These are phyloP conservation scores for Siphamia tubifer DNA, from an alignment of 2,113 vertebrate species.

Conservation along the genomic window DNA sequence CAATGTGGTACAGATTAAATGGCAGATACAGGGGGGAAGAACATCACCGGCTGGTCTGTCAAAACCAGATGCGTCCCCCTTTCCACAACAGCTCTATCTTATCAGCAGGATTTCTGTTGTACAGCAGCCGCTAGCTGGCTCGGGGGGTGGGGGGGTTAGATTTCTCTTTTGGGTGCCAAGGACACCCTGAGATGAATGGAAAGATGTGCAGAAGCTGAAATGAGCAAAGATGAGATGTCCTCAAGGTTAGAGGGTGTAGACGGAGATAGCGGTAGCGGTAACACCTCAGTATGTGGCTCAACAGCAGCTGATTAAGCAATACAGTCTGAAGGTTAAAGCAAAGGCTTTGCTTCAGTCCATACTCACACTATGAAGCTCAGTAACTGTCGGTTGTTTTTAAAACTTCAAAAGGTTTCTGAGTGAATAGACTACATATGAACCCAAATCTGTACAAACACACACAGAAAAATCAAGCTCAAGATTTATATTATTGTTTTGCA, in stretches of 20 bases:
- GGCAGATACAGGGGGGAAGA: slow-evolving; percentile 18
- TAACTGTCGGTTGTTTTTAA: neutral
- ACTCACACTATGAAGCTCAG: neutral
- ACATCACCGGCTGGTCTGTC: slow-evolving; percentile 25
- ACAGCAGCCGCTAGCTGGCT: slow-evolving; percentile 27
- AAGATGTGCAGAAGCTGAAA: neutral
- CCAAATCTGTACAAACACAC: neutral
- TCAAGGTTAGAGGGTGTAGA: slow-evolving; percentile 25
- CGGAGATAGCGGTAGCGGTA: neutral
- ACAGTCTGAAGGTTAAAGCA: neutral
- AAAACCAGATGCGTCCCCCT: slow-evolving; percentile 44
- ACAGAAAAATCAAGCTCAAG: neutral
- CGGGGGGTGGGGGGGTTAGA: neutral
- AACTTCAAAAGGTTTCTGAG: neutral
- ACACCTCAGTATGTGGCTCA: neutral
- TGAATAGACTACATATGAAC: neutral
- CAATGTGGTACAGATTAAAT: slow-evolving; percentile 34
- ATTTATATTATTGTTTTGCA: neutral
- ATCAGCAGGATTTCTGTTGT: slow-evolving; percentile 16
- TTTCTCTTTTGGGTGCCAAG: slow-evolving; percentile 24
- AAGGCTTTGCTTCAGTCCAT: neutral
- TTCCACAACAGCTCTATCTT: slow-evolving; percentile 35
- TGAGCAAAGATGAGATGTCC: neutral
- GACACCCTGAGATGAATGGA: slow-evolving; percentile 15
- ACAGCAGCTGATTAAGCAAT: neutral